Evolutionary conservation across 2,888 invertebrate species (phyloP), one percentile per base, ranked within the genome.

Genomic region (Scrobipalpa costella): DNA sequence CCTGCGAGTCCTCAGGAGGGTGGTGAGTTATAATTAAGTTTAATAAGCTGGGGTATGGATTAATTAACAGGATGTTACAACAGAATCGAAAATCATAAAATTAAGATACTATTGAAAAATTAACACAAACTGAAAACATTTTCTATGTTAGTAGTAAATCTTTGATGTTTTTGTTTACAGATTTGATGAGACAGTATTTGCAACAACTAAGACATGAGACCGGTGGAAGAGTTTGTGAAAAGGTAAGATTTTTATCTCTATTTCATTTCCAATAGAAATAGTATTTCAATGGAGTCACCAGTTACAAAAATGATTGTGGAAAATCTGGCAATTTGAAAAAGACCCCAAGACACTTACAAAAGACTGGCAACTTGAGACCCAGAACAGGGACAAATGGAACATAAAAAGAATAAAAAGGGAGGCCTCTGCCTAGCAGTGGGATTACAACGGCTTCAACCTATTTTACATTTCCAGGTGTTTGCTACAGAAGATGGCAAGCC

Each of bases 161-260:
- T 33, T 15, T 34, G 7, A 13, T 33, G 6, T 13, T 8, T 58
- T 67, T 55, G n/a, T 80, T 90, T 92, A 65, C 85, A 96, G 98
- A 99, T 85, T 91, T 95, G 55, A 95, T 99, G 96, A 93, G 98
- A 70, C 95, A 96, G 70, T 99, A 99, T 89, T 88, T 99, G 66
- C 96, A 96, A 70, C 99, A 99, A 88, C 84, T 99, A 67, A 93
- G 99, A 64, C 98, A 99, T 88, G 99, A 99, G 89, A 97, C 98
- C 34, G 99, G 99, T 1, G 90, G 93, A 62, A 93, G 99, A 69
- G 94, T 99, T 13, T 95, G 97, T 83, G 98, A 99, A 66, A 97
- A 96, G 89, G 99, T 94, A 73, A 38, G 62, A 55, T 5, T 60
- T 21, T 57, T 21, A 49, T 63, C 47, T 60, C 40, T n/a, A 61